Evolutionary conservation across 2,888 invertebrate species (phyloP), one percentile per base, ranked within the genome.

Genomic region (Pharmacophagus antenor): DNA sequence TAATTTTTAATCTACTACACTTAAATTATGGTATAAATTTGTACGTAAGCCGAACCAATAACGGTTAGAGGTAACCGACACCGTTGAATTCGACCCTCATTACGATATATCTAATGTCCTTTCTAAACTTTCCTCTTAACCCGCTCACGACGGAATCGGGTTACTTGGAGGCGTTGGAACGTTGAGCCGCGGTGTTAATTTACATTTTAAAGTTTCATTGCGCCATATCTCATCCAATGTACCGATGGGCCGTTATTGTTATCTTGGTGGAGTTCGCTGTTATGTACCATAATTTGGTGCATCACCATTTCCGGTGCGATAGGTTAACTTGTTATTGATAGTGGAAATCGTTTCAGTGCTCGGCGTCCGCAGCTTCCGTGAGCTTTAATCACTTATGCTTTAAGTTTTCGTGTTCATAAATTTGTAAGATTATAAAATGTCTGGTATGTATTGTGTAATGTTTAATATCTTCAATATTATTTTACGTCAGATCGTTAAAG

Each of bases 131-230:
- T 71, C 72, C 70, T 68, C 66, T 62, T 83, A 79, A 77, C 82
- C 82, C 72, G 84, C 68, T 82, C 67, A 80, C 77, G 72, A 69
- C 50, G 55, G 76, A 63, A 65, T 84, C 68, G 65, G 64, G 68
- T 84, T 83, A 74, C 83, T 61, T 57, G 61, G 67, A 76, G 80
- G 85, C 77, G 85, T 73, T 69, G 79, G 80, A 74, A 73, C 83
- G 77, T 74, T 82, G 55, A 63, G 67, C 67, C 64, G 57, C 66
- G 66, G 63, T 58, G 61, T 67, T 60, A 56, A 46, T 61, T 61
- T 61, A 67, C 67, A 61, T 56, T 48, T 51, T 55, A 50, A 51
- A 51, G 37, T 63, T 58, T 62, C 61, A 50, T 42, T 51, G 44
- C 5, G 46, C 51, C 50, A 23, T 61, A 48, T 47, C 61, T 59